Evolutionary conservation across 2,797 vertebrate genomes (phyloP).

Genomic region (Arnoldichthys spilopterus): DNA sequence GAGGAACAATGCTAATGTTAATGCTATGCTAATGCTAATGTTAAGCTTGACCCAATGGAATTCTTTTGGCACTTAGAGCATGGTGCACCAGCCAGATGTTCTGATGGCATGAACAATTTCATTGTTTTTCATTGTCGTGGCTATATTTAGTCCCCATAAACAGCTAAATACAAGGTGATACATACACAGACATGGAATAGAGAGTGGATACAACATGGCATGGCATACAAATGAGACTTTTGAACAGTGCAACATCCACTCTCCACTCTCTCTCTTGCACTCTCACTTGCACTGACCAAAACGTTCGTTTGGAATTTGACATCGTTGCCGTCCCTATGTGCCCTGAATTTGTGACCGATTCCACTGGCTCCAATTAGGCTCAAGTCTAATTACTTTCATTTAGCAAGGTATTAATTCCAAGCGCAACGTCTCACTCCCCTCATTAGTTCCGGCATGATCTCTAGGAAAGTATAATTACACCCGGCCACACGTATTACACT

Average conservation of each 20-base stretch:
- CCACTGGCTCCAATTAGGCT: conserved; percentile 69
- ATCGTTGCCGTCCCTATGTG: conserved; percentile 61
- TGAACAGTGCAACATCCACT: conserved; percentile 28
- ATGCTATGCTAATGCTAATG: neutral
- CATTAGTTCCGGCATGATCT: conserved; percentile 65
- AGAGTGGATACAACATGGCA: conserved; percentile 49
- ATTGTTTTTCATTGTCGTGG: neutral
- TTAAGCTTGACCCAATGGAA: too few species aligned
- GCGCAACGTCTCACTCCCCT: conserved; percentile 58
- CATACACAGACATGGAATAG: conserved; percentile 33
- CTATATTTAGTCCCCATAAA: neutral
- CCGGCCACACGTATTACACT: conserved; percentile 11
- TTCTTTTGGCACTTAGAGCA: neutral
- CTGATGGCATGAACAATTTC: neutral
- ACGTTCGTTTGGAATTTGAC: conserved; percentile 62
- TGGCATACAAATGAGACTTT: conserved; percentile 40
- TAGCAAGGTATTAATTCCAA: conserved; percentile 72
- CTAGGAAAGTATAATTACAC: conserved; percentile 58
- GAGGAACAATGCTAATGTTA: neutral
- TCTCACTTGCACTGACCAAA: conserved; percentile 29
- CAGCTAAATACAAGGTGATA: neutral
- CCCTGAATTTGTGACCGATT: conserved; percentile 64
- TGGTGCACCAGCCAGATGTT: neutral
- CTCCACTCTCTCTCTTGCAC: conserved; percentile 41
- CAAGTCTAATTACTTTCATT: conserved; percentile 72